Base-by-base conservation (phyloP, 2,797 vertebrate genomes). In the Hemitrygon akajei region DNA sequence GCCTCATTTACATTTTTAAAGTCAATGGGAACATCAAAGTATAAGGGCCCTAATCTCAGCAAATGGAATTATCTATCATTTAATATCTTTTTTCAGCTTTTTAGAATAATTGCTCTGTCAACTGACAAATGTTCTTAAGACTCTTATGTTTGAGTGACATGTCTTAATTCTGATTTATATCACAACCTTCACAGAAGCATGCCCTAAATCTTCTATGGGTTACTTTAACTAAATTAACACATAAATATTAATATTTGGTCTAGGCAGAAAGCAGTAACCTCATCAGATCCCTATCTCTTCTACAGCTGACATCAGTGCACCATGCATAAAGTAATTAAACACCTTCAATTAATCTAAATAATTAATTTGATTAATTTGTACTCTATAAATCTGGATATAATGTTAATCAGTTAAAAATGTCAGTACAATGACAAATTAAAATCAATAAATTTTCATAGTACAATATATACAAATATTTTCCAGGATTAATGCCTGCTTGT, bases 211-310 rank as follows among this genome's bases (percentile, higher is more conserved):
- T 27, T 93, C 71, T 40, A 37, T 12, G 40, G 91, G 40, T 76
- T 56, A 93, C 14, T 58, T 47, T 73, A 56, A 73, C 7, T 93
- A 73, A 93, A 76, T 76, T n/a, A 56, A 58, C 40, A 76, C 71
- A 76, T 93, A 16, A 93, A 93, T 93, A 93, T 93, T 93, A 93
- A 93, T 93, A 47, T n/a, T 89, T 93, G 71, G 34, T 93, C 47
- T 30, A 93, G n/a, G 40, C 47, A 76, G 40, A 76, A 25, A 93
- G 71, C 40, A 93, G 27, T 16, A 56, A 69, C 73, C 91, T 93
- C 69, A 76, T 75, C 71, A 93, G 71, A 76, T 76, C 63, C 75
- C 40, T 30, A 76, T 58, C 47, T 76, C 71, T 89, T 37, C n/a
- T n/a, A 20, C 34, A 34, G 14, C 30, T 69, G 86, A 2, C 63